Base-by-base conservation (phyloP, 2,888 invertebrate species). In the Watsonalla cultraria region DNA sequence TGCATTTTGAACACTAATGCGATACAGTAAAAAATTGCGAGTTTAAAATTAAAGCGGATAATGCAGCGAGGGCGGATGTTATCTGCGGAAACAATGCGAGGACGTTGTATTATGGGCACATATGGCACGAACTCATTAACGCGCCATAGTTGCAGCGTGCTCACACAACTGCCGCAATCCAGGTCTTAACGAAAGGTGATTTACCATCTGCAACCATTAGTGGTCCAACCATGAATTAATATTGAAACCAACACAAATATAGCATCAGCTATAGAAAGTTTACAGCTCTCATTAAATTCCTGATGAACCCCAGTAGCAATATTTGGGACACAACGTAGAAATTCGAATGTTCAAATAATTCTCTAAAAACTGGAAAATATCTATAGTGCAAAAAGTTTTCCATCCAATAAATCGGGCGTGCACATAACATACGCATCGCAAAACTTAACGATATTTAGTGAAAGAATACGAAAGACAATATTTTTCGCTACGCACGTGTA, bases 111-210 rank as follows among this genome's bases (percentile, higher is more conserved):
- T 72, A 71, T 65, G 74, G 71, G 66, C 81, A 73, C 82, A 83
- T 80, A 78, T 81, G 83, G 80, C 65, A 69, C 70, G 70, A 65
- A 72, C 75, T 79, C 80, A 82, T 83, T 84, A 82, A 75, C 79
- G 75, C 72, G 65, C 69, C 66, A 66, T 71, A 70, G 66, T 69
- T 64, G 69, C 72, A 66, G 70, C 65, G 66, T 61, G 61, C 71
- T 66, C 65, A 75, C 68, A 77, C 76, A 76, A 77, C 74, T 74
- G 74, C 73, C 72, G 72, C 80, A 78, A 83, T 82, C 80, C 84
- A 82, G 82, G 84, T 84, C 81, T 82, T 81, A 83, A 75, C 81
- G 72, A 73, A 81, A 80, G 80, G 80, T 78, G 82, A 85, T 85
- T 84, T 78, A 78, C 70, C 79, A 77, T 74, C 72, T 74, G 76